Base-by-base conservation (phyloP, 2,888 invertebrate species). In the Drosophila acutilabella region DNA sequence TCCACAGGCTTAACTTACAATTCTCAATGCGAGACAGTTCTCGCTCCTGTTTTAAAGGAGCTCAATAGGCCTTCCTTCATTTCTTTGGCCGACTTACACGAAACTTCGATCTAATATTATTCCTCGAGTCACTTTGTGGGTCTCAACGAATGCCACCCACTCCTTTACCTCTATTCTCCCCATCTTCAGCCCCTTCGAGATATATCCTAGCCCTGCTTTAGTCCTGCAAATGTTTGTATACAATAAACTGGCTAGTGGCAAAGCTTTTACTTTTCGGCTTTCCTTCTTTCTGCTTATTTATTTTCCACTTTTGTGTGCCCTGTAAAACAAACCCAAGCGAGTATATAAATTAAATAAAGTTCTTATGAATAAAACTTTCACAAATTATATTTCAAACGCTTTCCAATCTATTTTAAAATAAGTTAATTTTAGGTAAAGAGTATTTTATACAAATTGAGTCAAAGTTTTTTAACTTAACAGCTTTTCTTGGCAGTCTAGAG, bases 221-320 rank as follows among this genome's bases (percentile, higher is more conserved):
- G 74, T 23, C 68, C 73, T 41, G 57, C 74, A 73, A 83, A 82
- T 83, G 80, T 86, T 88, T 86, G 78, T 82, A 82, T 80, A 88
- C 86, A 85, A 85, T 88, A 80, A 78, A 82, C 80, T 72, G 78
- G 78, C 66, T 70, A 74, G 68, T 70, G 75, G 67, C 64, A 79
- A 74, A 73, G 83, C 88, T 88, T 88, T 83, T 83, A 83, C 83
- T 88, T 83, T 86, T 82, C 83, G 88, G 80, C 86, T 84, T 84
- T 83, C 56, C 68, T 62, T 56, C 54, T 11, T n/a, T 6, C 75
- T 62, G 60, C 59, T 78, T 86, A 74, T 86, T 82, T 88, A 76
- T 80, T 78, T 83, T 67, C 48, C 50, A 58, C 47, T 72, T 71
- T 53, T 45, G 42, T 44, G 53, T 78, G 52, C 78, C 65, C 78